phyloP scores from a whole-genome alignment of 1,140 invertebrate species.

The Piezodorus guildinii region DNA sequence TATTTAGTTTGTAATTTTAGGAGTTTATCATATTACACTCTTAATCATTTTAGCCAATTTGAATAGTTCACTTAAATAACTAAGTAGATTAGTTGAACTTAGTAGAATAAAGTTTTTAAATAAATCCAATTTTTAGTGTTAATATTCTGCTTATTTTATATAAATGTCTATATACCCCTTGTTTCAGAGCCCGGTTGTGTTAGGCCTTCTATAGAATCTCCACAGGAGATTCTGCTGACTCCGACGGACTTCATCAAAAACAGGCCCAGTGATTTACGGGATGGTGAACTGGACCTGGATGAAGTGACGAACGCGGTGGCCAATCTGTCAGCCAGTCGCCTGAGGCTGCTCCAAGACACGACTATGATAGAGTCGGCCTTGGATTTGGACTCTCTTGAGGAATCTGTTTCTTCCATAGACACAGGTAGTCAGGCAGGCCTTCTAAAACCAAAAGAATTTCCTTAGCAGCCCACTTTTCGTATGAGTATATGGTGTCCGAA shows the following conservation, averaged over 20 bases:
- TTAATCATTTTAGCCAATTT: too few relatives aligned
- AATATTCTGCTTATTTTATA: too few relatives aligned
- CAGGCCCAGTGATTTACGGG: constrained; percentile 17
- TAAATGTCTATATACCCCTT: too few relatives aligned
- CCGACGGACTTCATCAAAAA: constrained; percentile 14
- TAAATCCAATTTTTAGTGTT: too few relatives aligned
- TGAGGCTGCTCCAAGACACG: constrained; percentile 62
- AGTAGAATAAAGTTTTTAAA: too few relatives aligned
- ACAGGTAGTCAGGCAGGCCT: constrained; percentile 43
- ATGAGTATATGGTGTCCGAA: too few relatives aligned
- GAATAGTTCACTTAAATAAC: too few relatives aligned
- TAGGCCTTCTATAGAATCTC: constrained; percentile 3
- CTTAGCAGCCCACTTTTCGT: too few relatives aligned
- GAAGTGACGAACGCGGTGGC: constrained; percentile 24
- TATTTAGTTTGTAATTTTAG: background rate
- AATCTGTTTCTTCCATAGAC: constrained; percentile 41
- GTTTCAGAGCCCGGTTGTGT: constrained; percentile 1
- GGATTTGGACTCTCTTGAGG: constrained; percentile 69
- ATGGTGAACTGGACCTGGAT: constrained; percentile 29
- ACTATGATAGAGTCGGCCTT: constrained; percentile 78
- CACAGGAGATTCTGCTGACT: background rate
- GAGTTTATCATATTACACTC: too few relatives aligned
- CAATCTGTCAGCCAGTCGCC: constrained; percentile 43
- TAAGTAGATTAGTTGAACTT: too few relatives aligned
- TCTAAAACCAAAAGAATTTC: constrained; percentile 32